phyloP scores from a whole-genome alignment of 2,888 invertebrate species.

The Drosophila borealis region DNA sequence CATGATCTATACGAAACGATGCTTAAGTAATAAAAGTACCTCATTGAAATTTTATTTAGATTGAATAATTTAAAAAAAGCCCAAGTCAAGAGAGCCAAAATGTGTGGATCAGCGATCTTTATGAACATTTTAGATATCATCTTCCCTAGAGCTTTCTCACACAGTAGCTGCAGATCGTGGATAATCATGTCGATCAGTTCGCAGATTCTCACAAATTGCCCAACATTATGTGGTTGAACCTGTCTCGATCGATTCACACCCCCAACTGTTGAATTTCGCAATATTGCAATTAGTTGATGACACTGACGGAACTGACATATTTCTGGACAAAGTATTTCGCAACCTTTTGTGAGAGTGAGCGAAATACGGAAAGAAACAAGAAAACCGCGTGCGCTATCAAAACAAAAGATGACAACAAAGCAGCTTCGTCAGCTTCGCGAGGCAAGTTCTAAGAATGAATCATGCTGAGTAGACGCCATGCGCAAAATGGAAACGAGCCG shows the following conservation, averaged over 20 bases:
- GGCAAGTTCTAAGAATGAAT: constrained; percentile 73
- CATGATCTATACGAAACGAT: constrained; percentile 21
- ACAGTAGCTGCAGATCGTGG: constrained; percentile 33
- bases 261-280: constrained; percentile 55
- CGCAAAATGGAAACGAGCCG: constrained; percentile 35
- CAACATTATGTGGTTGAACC: constrained; percentile 25
- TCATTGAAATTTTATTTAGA: background rate
- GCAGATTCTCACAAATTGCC: constrained; percentile 27
- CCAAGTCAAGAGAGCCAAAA: background rate
- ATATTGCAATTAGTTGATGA: constrained; percentile 58
- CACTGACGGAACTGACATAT: constrained; percentile 37
- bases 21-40: constrained; percentile 1
- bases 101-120: background rate
- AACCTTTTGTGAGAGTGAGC: constrained; percentile 26
- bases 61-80: background rate
- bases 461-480: constrained; percentile 65
- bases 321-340: constrained; percentile 42
- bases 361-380: constrained; percentile 8
- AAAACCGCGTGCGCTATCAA: constrained; percentile 53
- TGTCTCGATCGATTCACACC: constrained; percentile 43
- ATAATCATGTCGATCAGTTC: constrained; percentile 30
- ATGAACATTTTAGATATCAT: background rate
- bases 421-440: constrained; percentile 56
- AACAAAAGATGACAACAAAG: constrained; percentile 74
- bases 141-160: background rate